Evolutionary conservation across 1,140 invertebrate species (phyloP).

Genomic region (Drosophila rhopaloa): DNA sequence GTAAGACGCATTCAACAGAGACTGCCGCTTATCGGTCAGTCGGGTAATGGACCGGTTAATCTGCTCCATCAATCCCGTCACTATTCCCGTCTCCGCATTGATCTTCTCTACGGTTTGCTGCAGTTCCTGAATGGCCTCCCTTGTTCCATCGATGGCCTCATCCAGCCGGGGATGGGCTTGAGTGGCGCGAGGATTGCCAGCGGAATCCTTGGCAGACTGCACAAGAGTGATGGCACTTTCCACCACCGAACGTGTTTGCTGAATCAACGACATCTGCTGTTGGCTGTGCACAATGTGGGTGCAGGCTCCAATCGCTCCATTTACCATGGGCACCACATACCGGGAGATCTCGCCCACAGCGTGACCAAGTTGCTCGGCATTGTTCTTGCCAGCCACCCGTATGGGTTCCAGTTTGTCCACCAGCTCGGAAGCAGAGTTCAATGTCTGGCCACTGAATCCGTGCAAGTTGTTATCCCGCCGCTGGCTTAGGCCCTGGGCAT

Average conservation of each 20-base stretch:
- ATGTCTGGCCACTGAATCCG: conserved; percentile 92
- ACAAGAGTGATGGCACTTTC: conserved; percentile 95
- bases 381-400: conserved; percentile 92
- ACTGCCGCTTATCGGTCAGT: conserved; percentile 89
- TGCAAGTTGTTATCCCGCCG: conserved; percentile 91
- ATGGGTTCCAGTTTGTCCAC: conserved; percentile 93
- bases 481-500: conserved; percentile 91
- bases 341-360: conserved; percentile 90
- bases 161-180: conserved; percentile 93
- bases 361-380: conserved; percentile 97
- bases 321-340: conserved; percentile 94
- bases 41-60: conserved; percentile 94
- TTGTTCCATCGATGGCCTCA: conserved; percentile 91
- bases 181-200: conserved; percentile 95
- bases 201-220: conserved; percentile 94
- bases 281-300: conserved; percentile 95
- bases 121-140: conserved; percentile 93
- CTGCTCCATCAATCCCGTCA: conserved; percentile 94
- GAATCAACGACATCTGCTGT: conserved; percentile 94
- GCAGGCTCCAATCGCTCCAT: conserved; percentile 93
- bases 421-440: conserved; percentile 91
- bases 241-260: conserved; percentile 97
- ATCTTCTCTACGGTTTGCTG: conserved; percentile 92
- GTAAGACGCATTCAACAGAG: conserved; percentile 77
- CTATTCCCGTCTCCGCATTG: conserved; percentile 93